Base-by-base conservation (phyloP, 2,888 invertebrate species). In the Anthoptus insignis region DNA sequence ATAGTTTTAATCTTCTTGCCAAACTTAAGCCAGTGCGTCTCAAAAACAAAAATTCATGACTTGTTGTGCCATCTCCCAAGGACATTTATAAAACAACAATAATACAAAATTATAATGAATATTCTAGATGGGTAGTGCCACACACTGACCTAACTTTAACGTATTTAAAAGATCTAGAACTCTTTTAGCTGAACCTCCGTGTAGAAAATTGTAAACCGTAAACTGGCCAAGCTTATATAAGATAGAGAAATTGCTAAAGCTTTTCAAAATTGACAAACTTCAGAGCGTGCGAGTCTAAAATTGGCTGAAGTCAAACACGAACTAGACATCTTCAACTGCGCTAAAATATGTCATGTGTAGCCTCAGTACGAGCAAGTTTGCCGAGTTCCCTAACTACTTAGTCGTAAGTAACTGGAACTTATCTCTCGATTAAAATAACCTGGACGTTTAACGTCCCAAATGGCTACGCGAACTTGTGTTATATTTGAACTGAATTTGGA, bases 291-390 rank as follows among this genome's bases (percentile, higher is more conserved):
- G 57, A 64, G 57, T 64, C 63, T 50, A 64, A 64, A 64, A 64
- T 64, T 64, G 63, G 57, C 49, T 64, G 24, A 64, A 57, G 50
- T 64, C 63, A 64, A 64, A 64, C 50, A 64, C 50, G 49, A 42
- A 39, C 39, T 49, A 57, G 63, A 37, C 39, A 57, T 64, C 50
- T 59, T 56, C 54, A 63, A 49, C 57, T 64, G 63, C 19, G 50
- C 49, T 64, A 50, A 64, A 57, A 53, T 64, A 64, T 64, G 63
- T 64, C 63, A 64, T 64, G 63, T 57, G 63, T 54, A 49, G 63
- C 56, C 49, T 54, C 27, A 34, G 60, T 24, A 61, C 32, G 63
- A 63, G 8, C 27, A 63, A 63, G 37, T 63, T 63, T 27, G 34
- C 53, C 7, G 16, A 64, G 64, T 42, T 64, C 29, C 49, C 54